Evolutionary conservation across 2,888 invertebrate species (phyloP).

Genomic region (Cantharis rufa): DNA sequence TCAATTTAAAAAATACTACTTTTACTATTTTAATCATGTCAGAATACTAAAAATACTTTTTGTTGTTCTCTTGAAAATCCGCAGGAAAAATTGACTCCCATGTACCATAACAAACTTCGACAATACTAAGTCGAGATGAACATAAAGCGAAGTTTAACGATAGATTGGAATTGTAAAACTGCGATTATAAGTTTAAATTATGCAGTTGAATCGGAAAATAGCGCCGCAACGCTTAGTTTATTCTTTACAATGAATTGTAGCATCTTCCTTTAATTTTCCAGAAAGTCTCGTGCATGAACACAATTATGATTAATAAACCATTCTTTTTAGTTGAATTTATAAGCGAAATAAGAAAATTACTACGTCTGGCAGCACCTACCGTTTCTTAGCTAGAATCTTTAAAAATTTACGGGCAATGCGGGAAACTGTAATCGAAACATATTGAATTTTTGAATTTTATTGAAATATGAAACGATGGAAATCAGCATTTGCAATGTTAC

Average conservation of each 20-base stretch:
- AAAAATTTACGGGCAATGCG: not conserved
- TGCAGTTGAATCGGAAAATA: not conserved
- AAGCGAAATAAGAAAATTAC: constrained; percentile 47
- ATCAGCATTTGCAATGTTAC: too few relatives aligned
- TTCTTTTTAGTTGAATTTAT: constrained; percentile 47
- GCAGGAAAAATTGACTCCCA: not conserved
- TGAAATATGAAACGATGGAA: too few relatives aligned
- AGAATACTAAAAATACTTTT: not conserved
- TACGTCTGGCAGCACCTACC: constrained; percentile 37
- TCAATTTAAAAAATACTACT: too few relatives aligned
- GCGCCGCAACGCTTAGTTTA: not conserved
- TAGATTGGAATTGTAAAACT: not conserved
- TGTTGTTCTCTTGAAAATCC: not conserved
- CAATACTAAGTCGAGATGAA: not conserved
- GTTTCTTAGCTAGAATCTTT: constrained; percentile 40
- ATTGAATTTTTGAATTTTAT: too few relatives aligned
- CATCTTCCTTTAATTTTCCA: not conserved
- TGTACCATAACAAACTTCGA: not conserved
- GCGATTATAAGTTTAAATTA: not conserved
- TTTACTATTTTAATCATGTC: too few relatives aligned
- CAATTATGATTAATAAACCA: constrained; percentile 46
- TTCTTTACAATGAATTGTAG: not conserved
- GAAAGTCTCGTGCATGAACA: constrained; percentile 42
- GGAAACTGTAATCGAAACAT: too few relatives aligned
- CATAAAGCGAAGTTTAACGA: not conserved